Evolutionary conservation across 2,888 invertebrate genomes (phyloP).

Genomic region (Julus scandinavius): DNA sequence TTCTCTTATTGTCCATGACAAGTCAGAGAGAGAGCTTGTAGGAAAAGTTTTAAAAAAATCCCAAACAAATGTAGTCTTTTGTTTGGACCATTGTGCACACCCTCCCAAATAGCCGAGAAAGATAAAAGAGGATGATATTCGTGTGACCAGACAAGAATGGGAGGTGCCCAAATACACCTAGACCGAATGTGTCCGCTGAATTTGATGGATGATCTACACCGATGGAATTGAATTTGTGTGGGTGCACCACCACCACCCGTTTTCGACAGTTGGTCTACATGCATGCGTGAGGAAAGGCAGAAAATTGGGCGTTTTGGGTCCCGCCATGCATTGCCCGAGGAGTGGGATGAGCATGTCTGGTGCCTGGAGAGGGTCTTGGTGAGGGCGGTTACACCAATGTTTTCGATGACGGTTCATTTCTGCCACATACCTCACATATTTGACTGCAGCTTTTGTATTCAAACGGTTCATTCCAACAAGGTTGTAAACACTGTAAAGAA

Average conservation of each 20-base stretch:
- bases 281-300: neutral
- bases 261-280: neutral
- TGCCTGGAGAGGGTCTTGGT: neutral
- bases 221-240: conserved; percentile 14
- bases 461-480: conserved; percentile 49
- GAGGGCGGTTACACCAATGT: neutral
- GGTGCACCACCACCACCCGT: conserved; percentile 17
- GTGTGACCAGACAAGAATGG: neutral
- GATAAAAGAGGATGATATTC: conserved; percentile 11
- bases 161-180: neutral
- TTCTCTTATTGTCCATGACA: neutral
- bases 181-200: conserved; percentile 10
- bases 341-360: neutral
- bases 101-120: neutral
- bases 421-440: conserved; percentile 51
- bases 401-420: conserved; percentile 13
- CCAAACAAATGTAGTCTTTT: neutral
- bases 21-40: neutral
- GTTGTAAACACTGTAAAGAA: conserved; percentile 46
- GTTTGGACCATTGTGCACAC: neutral
- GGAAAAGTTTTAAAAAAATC: neutral
- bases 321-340: neutral
- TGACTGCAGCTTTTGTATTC: conserved; percentile 49
- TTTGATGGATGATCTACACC: neutral
- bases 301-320: neutral